phyloP scores from a whole-genome alignment of 2,113 vertebrate species.

The Illadopsis cleaveri region DNA sequence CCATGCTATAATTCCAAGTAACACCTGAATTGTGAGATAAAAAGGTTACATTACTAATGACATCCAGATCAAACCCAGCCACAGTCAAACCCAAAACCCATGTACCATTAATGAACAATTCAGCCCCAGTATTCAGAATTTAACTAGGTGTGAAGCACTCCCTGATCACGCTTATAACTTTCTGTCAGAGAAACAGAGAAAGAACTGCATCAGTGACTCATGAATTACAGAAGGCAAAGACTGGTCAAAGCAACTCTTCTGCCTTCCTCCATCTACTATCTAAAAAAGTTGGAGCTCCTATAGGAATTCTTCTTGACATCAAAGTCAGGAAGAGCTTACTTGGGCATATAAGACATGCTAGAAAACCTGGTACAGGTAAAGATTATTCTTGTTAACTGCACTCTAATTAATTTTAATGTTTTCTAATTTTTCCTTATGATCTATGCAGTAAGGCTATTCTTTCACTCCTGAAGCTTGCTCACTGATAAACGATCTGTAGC shows the following conservation, averaged over 20 bases:
- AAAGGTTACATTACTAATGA: background rate
- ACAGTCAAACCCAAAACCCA: background rate
- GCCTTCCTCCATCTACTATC: background rate
- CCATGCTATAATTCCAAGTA: background rate
- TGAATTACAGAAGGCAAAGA: background rate
- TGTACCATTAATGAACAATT: background rate
- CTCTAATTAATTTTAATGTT: background rate
- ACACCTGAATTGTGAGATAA: background rate
- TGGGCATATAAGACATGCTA: background rate
- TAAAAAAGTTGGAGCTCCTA: background rate
- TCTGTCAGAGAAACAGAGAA: background rate
- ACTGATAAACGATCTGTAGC: background rate
- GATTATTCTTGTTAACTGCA: background rate
- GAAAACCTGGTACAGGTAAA: background rate
- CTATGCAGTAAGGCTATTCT: background rate
- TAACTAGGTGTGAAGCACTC: background rate
- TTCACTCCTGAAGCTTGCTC: background rate
- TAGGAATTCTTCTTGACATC: background rate
- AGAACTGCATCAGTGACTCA: background rate
- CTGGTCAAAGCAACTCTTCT: background rate
- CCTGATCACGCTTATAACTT: background rate
- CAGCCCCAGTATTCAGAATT: background rate
- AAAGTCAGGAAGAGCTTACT: background rate
- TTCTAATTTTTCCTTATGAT: background rate
- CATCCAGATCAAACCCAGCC: background rate